Conservation (phyloP, 2,113 vertebrate genomes). For the Silurus asotus region DNA sequence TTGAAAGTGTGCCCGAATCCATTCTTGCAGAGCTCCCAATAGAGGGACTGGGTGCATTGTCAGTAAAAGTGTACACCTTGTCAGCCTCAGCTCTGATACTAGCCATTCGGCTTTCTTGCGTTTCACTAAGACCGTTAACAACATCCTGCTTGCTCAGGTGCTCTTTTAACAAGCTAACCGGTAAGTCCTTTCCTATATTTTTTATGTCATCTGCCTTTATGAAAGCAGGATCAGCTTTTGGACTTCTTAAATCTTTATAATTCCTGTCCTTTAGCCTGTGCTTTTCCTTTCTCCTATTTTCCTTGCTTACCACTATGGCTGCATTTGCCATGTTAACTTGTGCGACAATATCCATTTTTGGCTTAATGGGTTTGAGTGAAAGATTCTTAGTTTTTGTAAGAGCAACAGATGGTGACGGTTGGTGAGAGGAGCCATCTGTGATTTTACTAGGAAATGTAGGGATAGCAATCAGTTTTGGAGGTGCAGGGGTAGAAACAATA, state of each 20-base stretch:
- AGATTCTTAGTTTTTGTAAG: slow-evolving; percentile 91
- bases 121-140: slow-evolving; percentile 83
- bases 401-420: slow-evolving; percentile 83
- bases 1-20: slow-evolving; percentile 81
- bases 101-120: slow-evolving; percentile 96
- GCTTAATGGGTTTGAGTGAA: slow-evolving; percentile 93
- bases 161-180: slow-evolving; percentile 95
- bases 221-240: slow-evolving; percentile 81
- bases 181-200: slow-evolving; percentile 81
- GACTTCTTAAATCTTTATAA: slow-evolving; percentile 79
- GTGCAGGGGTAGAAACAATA: slow-evolving; percentile 89
- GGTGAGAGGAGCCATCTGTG: slow-evolving; percentile 77
- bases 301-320: slow-evolving; percentile 85
- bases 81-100: slow-evolving; percentile 97
- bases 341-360: slow-evolving; percentile 90
- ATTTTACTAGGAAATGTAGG: slow-evolving; percentile 82
- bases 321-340: slow-evolving; percentile 89
- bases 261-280: slow-evolving; percentile 92
- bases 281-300: slow-evolving; percentile 95
- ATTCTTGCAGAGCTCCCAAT: slow-evolving; percentile 89
- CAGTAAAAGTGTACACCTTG: slow-evolving; percentile 98
- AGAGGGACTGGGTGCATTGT: slow-evolving; percentile 97
- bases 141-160: slow-evolving; percentile 91
- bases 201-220: slow-evolving; percentile 88
- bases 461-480: slow-evolving; percentile 95